phyloP scores from a whole-genome alignment of 2,797 vertebrate genomes.

The Natrix natrix region DNA sequence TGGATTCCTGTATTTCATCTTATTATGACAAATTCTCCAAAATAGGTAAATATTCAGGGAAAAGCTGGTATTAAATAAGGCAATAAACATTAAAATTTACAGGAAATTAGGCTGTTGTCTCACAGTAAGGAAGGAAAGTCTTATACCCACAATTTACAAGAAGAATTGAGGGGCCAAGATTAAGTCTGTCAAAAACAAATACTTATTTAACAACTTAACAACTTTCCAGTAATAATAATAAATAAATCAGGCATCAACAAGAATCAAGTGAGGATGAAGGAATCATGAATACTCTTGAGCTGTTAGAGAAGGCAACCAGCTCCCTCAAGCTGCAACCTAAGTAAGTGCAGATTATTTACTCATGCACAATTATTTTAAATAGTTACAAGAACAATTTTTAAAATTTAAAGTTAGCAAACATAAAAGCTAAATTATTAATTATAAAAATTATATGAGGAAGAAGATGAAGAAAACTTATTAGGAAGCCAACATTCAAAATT shows the following conservation, averaged over 20 bases:
- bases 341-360: slow-evolving; percentile 17
- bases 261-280: neutral
- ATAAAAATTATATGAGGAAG: neutral
- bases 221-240: neutral
- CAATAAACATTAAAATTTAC: neutral
- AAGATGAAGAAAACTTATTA: neutral
- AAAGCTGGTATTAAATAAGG: neutral
- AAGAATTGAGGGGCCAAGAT: neutral
- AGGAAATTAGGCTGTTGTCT: neutral
- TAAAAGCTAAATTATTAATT: neutral
- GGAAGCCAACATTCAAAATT: neutral
- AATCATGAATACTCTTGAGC: neutral
- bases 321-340: slow-evolving; percentile 29
- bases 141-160: slow-evolving; percentile 11
- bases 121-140: neutral
- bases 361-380: slow-evolving; percentile 5
- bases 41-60: neutral
- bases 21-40: neutral
- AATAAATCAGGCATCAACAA: neutral
- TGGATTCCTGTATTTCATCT: neutral
- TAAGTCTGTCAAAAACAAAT: neutral
- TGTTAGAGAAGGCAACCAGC: slow-evolving; percentile 19
- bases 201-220: neutral
- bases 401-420: slow-evolving; percentile 9
- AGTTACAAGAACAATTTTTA: slow-evolving; percentile 4